Base-by-base conservation (phyloP, 2,888 invertebrate species). In the Agrotis segetum region DNA sequence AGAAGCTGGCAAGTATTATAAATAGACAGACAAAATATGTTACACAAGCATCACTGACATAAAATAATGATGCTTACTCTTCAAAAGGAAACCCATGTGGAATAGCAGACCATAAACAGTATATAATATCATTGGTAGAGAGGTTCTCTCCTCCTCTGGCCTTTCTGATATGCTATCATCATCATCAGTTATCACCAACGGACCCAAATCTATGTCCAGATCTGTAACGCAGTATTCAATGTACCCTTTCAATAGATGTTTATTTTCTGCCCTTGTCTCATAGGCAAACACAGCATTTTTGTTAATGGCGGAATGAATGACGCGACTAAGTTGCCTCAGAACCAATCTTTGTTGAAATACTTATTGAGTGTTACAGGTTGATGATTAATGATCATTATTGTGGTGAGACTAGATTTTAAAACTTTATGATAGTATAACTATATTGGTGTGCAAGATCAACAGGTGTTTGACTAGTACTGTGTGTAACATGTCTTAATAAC, bases 51-150 rank as follows among this genome's bases (percentile, higher is more conserved):
- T 85, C 88, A 83, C 82, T 81, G 83, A 80, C 82, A 79, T 87
- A 79, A 86, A 82, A 80, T 82, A 86, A 87, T 85, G 92, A 95
- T 95, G 96, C 96, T 96, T 96, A 96, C 96, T 94, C 93, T 90
- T 93, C 77, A 94, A 89, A 79, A 96, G 90, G 87, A 90, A 92
- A 87, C 96, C 96, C 95, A 96, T 95, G 93, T 96, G 96, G 92
- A 95, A 95, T 79, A 96, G 93, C 59, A 96, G 90, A 85, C 96
- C 96, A 84, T 95, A 96, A 81, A 96, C 92, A 71, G 95, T 95
- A 91, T 96, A 96, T 82, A 96, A 88, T 81, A 95, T 87, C 87
- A 96, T 90, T 77, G 96, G 95, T 74, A 96, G 89, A 82, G 96
- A 92, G 79, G 95, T 92, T 81, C 89, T 89, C 82, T 88, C 88